These are phyloP conservation scores for Lacanobia oleracea DNA, from an alignment of 2,888 invertebrate species.

Conservation along the genomic window DNA sequence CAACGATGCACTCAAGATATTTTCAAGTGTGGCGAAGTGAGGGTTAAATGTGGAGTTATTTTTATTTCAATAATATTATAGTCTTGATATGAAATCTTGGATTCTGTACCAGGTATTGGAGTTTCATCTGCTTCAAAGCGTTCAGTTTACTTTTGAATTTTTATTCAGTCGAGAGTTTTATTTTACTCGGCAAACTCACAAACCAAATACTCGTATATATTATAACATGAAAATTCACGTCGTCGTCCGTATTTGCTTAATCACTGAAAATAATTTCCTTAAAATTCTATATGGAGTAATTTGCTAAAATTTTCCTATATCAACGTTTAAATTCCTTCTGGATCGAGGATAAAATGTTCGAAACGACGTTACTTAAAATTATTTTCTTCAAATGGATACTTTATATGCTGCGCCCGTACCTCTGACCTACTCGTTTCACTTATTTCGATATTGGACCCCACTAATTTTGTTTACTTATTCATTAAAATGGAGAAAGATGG, in stretches of 20 bases:
- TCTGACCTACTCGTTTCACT: constrained; percentile 85
- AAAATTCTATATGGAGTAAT: constrained; percentile 47
- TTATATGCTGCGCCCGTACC: constrained; percentile 84
- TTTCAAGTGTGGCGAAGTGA: constrained; percentile 79
- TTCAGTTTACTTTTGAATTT: constrained; percentile 11
- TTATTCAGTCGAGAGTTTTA: background rate
- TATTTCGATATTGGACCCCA: constrained; percentile 87
- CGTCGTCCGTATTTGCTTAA: constrained; percentile 11
- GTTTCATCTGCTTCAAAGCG: constrained; percentile 17
- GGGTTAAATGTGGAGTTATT: constrained; percentile 83
- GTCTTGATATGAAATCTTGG: constrained; percentile 55
- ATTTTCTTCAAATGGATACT: constrained; percentile 81
- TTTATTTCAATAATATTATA: constrained; percentile 76
- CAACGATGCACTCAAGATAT: constrained; percentile 89
- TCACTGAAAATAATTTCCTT: constrained; percentile 23
- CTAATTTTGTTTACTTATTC: constrained; percentile 90
- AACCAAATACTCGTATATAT: too few relatives aligned
- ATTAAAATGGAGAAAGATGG: constrained; percentile 88
- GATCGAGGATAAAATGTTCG: constrained; percentile 75
- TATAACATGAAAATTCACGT: constrained; percentile 2
- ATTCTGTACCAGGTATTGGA: constrained; percentile 34
- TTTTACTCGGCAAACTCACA: background rate
- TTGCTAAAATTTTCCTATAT: constrained; percentile 66
- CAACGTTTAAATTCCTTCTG: constrained; percentile 72
- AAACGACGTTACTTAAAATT: constrained; percentile 77